Evolutionary conservation across 2,113 vertebrate species (phyloP).

Genomic region (Varanus salvator): DNA sequence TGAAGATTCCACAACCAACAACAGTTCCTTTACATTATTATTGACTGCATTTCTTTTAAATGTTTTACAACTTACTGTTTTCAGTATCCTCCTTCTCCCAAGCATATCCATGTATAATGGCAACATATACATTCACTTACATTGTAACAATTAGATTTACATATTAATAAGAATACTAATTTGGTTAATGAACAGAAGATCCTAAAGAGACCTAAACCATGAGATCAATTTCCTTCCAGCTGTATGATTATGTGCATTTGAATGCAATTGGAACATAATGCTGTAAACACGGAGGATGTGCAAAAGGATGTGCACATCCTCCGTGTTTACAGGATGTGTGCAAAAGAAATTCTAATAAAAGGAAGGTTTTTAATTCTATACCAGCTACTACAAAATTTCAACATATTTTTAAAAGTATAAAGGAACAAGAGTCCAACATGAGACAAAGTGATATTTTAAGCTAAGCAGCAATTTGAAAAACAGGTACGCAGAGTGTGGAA

Average conservation of each 20-base stretch:
- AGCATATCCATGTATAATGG: background rate
- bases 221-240: background rate
- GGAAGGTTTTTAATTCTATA: background rate
- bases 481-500: background rate
- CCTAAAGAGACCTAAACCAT: background rate
- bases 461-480: background rate
- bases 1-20: too few relatives aligned
- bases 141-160: background rate
- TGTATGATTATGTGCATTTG: background rate
- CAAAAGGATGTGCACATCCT: too few relatives aligned
- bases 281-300: background rate
- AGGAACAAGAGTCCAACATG: background rate
- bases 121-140: background rate
- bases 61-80: too few relatives aligned
- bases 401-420: background rate
- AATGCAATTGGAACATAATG: background rate
- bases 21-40: too few relatives aligned
- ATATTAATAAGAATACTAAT: background rate
- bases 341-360: background rate
- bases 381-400: background rate
- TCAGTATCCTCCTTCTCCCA: background rate
- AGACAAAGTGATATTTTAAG: background rate
- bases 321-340: too few relatives aligned
- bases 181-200: background rate
- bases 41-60: too few relatives aligned